Evolutionary conservation across 2,888 invertebrate genomes (phyloP).

Genomic region (Adineta ricciae): DNA sequence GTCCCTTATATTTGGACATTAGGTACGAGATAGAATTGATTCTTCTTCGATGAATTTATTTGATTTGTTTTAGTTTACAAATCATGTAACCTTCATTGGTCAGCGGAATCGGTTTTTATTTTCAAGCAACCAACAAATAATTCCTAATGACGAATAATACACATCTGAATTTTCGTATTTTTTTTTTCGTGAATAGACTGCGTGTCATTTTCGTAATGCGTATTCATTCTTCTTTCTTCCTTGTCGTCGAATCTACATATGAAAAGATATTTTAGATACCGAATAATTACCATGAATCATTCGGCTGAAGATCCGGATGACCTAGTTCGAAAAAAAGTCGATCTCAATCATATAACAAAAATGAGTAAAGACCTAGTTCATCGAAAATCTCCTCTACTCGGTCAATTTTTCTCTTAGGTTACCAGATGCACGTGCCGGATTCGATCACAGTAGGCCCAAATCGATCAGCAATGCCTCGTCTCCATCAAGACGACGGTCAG

Average conservation of each 20-base stretch:
- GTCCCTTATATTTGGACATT: conserved; percentile 97
- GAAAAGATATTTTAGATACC: background rate
- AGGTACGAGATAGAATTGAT: conserved; percentile 44
- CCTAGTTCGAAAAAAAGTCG: background rate
- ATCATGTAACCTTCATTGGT: conserved; percentile 30
- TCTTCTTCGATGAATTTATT: background rate
- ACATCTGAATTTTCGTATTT: background rate
- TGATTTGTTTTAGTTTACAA: background rate
- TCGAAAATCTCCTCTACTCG: background rate
- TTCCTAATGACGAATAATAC: background rate
- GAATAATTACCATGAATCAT: background rate
- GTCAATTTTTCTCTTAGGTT: background rate
- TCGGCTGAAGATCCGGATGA: background rate
- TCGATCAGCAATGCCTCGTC: background rate
- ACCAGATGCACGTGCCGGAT: conserved; percentile 5
- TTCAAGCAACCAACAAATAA: background rate
- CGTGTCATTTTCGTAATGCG: background rate
- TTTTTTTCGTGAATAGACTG: background rate
- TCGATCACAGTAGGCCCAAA: conserved; percentile 9
- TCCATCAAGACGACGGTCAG: background rate
- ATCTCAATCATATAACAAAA: background rate
- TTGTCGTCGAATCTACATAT: background rate
- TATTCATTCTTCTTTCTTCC: background rate
- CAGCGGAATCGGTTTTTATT: conserved; percentile 12
- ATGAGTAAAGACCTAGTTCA: conserved; percentile 4